phyloP scores from a whole-genome alignment of 2,888 invertebrate genomes.

The Tanypteryx hageni region DNA sequence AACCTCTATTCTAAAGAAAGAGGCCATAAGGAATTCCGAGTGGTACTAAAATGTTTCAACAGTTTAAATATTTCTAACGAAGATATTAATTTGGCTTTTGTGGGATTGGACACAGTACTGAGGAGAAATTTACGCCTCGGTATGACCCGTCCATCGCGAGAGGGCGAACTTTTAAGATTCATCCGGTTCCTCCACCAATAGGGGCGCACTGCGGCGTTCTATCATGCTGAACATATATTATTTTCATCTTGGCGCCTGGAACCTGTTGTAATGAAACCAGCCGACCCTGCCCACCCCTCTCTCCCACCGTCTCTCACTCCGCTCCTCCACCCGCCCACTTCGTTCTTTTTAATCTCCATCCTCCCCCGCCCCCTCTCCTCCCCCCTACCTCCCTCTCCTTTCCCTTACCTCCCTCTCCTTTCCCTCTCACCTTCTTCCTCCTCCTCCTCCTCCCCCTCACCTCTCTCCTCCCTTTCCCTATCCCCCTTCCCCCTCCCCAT shows the following conservation, averaged over 20 bases:
- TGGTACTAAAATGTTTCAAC: too few species aligned
- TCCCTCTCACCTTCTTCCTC: background rate
- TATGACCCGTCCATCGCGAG: slow-evolving; percentile 26
- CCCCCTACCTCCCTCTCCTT: background rate
- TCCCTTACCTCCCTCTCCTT: background rate
- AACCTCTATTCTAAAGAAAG: too few species aligned
- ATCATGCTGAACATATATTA: slow-evolving; percentile 38
- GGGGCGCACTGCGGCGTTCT: slow-evolving; percentile 10
- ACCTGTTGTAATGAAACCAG: slow-evolving; percentile 33
- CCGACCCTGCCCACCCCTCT: background rate
- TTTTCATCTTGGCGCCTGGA: slow-evolving; percentile 43
- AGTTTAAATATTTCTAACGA: background rate
- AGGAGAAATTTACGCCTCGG: background rate
- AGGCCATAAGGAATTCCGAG: too few species aligned
- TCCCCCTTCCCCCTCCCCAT: too few species aligned
- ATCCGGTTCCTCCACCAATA: background rate
- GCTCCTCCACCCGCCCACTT: background rate
- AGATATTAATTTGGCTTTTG: slow-evolving; percentile 25
- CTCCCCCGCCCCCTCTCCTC: too few species aligned
- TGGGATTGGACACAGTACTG: slow-evolving; percentile 8
- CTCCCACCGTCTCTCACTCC: background rate
- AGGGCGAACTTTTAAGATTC: slow-evolving; percentile 13
- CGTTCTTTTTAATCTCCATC: too few species aligned
- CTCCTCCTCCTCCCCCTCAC: background rate
- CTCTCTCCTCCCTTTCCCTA: background rate